Base-by-base conservation (phyloP, 2,888 invertebrate species). In the Diarsia rubi region DNA sequence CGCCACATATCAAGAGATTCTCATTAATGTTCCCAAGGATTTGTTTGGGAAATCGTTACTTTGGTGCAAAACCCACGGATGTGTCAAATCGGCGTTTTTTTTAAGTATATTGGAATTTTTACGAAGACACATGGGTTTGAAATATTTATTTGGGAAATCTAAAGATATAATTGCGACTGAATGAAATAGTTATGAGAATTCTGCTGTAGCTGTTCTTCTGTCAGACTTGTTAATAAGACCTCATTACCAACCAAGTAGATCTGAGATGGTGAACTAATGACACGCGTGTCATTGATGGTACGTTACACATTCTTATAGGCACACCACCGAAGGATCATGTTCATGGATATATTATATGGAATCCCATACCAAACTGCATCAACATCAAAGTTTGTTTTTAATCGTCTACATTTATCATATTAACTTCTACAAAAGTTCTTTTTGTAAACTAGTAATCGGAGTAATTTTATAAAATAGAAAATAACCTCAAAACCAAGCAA, bases 11-110 rank as follows among this genome's bases (percentile, higher is more conserved):
- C 65, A 78, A 65, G 27, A 54, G 21, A 12, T 31, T 42, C 65
- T n/a, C 60, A 69, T 73, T 69, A 73, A 79, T 52, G 71, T 67
- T 66, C 27, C 3, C 60, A 59, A 70, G 73, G 42, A 83, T 83
- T 78, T 86, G 70, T 84, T 84, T 72, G 31, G 62, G 69, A 57
- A 60, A 82, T 76, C 63, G 62, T 76, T 82, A 60, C 37, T 52
- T 69, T 54, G 11, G 14, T 5, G 9, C n/a, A 31, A 69, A 60
- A 69, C 62, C 47, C 69, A 69, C 71, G 44, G 8, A 14, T 68
- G 12, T 54, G 54, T 54, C 65, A 44, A 52, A 24, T 31, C 12
- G 3, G 0, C 14, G 27, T 14, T 45, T 49, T 60, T n/a, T 72
- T 54, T 5, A 57, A 24, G 21, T 31, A 65, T 31, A n/a, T 79